Evolutionary conservation across 2,113 vertebrate species (phyloP).

Genomic region (Lepus timidus): DNA sequence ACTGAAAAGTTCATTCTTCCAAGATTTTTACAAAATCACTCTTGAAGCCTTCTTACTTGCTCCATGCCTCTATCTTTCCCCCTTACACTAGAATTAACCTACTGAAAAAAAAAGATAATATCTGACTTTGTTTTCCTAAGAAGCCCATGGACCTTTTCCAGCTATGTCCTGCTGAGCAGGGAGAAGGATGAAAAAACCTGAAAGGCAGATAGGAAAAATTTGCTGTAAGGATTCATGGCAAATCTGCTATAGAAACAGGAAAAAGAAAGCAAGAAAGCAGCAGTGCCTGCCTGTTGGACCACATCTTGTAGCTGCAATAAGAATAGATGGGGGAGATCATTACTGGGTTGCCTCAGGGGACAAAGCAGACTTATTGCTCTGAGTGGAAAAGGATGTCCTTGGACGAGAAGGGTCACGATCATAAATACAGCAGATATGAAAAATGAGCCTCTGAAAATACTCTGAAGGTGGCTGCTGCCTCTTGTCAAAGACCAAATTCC

Average conservation of each 20-base stretch:
- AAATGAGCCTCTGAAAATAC: neutral
- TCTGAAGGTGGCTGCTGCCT: constrained; percentile 26
- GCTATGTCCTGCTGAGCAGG: neutral
- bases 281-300: neutral
- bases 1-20: neutral
- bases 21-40: constrained; percentile 14
- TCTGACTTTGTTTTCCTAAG: constrained; percentile 3
- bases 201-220: neutral
- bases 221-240: neutral
- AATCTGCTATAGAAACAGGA: neutral
- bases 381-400: neutral
- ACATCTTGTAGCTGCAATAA: neutral
- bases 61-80: neutral
- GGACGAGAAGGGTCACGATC: neutral
- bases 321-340: constrained; percentile 16
- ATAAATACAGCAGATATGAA: constrained; percentile 47
- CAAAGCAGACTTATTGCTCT: neutral
- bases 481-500: constrained; percentile 10
- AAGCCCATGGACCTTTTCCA: neutral
- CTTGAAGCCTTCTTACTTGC: constrained; percentile 4
- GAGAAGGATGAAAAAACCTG: constrained; percentile 7
- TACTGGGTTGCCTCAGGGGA: neutral
- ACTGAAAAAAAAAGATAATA: constrained; percentile 16
- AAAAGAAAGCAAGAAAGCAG: neutral
- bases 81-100: constrained; percentile 8